Conservation (phyloP, 2,797 vertebrate species). For the Gouania willdenowi region DNA sequence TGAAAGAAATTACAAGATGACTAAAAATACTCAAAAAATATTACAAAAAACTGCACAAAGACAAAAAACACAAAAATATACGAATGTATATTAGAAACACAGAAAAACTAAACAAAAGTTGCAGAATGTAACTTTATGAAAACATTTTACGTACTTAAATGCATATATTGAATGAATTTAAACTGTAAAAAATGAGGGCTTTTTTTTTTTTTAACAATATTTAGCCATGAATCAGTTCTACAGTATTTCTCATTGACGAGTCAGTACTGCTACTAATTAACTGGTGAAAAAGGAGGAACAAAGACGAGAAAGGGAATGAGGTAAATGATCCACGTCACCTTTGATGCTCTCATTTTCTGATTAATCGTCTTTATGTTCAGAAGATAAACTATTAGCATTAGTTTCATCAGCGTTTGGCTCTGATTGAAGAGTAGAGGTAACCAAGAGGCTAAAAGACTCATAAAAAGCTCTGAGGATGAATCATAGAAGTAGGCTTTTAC, state of each 20-base stretch:
- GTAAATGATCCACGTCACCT: constrained; percentile 50
- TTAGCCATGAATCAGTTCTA: constrained; percentile 51
- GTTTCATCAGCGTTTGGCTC: constrained; percentile 42
- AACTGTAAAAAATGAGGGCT: too few relatives aligned
- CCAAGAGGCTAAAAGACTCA: constrained; percentile 48
- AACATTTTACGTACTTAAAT: too few relatives aligned
- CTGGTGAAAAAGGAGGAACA: constrained; percentile 27
- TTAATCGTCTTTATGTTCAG: constrained; percentile 50
- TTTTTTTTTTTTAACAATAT: too few relatives aligned
- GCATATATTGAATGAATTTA: too few relatives aligned
- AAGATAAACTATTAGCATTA: constrained; percentile 53
- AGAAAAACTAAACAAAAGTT: too few relatives aligned
- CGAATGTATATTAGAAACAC: too few relatives aligned
- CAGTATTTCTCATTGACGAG: constrained; percentile 54
- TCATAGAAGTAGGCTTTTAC: constrained; percentile 31
- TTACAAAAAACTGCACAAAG: too few relatives aligned
- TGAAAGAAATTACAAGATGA: too few relatives aligned
- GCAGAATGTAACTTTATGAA: too few relatives aligned
- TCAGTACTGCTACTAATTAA: constrained; percentile 36
- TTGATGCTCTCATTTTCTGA: constrained; percentile 27
- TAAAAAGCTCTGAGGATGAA: constrained; percentile 32
- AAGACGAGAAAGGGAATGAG: constrained; percentile 30
- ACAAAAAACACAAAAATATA: too few relatives aligned
- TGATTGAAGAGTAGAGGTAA: constrained; percentile 26
- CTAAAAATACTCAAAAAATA: too few relatives aligned